Conservation (phyloP, 2,797 vertebrate species). For the Bovichtus variegatus region DNA sequence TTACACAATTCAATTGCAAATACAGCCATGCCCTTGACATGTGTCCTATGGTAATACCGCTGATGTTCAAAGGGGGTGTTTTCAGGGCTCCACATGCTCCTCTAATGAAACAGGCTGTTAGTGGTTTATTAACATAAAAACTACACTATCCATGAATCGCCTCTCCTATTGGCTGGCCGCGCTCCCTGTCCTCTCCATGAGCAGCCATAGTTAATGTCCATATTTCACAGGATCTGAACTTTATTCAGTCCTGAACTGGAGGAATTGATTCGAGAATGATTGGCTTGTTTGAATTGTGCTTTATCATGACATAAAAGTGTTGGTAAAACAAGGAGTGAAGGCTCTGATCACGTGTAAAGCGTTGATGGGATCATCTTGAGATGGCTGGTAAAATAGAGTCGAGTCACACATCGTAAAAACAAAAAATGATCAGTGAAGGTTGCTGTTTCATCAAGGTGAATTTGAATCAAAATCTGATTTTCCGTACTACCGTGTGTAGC, state of each 20-base stretch:
- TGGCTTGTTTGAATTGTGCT: not conserved
- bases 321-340: not conserved
- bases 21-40: constrained; percentile 9
- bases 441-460: not conserved
- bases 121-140: not conserved
- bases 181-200: not conserved
- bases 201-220: not conserved
- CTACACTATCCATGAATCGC: not conserved
- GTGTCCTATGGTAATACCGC: not conserved
- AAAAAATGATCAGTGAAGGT: not conserved
- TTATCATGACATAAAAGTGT: not conserved
- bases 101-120: constrained; percentile 8
- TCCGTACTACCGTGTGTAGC: not conserved
- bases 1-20: not conserved
- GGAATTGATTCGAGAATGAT: not conserved
- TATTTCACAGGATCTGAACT: not conserved
- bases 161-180: not conserved
- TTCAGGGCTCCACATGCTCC: not conserved
- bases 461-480: not conserved
- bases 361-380: not conserved
- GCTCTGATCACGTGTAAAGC: not conserved
- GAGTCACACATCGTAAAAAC: not conserved
- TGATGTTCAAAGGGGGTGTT: not conserved
- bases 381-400: not conserved
- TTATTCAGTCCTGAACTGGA: not conserved